Base-by-base conservation (phyloP, 2,113 vertebrate genomes). In the Synchiropus splendidus region DNA sequence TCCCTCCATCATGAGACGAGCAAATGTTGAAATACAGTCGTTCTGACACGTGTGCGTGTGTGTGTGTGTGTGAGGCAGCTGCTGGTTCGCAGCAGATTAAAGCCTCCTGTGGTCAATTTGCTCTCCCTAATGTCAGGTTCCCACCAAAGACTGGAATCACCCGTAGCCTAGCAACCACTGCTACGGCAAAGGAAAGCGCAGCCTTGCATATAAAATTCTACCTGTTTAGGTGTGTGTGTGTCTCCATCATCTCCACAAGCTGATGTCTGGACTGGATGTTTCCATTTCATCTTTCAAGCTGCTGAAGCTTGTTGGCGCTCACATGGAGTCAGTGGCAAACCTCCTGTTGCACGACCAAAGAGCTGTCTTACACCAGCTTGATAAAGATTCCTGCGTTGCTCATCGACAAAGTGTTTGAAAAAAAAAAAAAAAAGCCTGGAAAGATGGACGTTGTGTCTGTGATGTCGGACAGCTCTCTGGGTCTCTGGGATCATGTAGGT, bases 81-180 rank as follows among this genome's bases (percentile, higher is more conserved):
- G 88, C 87, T 92, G 74, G 90, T 92, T 92, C 89, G 92, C 86
- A 84, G 88, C 85, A 92, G 89, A 92, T 93, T 92, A 92, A 81
- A 89, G 87, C 81, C 88, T 92, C 88, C 90, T 88, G 89, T 94
- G 92, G 92, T 95, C 93, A 97, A 93, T 98, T 95, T 98, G 90
- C 91, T 93, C 90, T 92, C 90, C 89, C 91, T 94, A 96, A 96
- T 96, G 91, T 94, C 93, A 94, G 88, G 87, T 79, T 87, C 90
- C 89, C 91, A 83, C 88, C 60, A 80, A 89, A 83, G 89, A 64
- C 85, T 77, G 77, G 87, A 78, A 87, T 89, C 86, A 79, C 88
- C 73, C 82, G 90, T 97, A 87, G 88, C 93, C 77, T 97, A 94
- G 92, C 92, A 98, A 95, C 93, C 83, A 74, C 78, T 82, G 80